phyloP scores from a whole-genome alignment of 2,888 invertebrate species.

The Imbricaverruca yamaguchii region DNA sequence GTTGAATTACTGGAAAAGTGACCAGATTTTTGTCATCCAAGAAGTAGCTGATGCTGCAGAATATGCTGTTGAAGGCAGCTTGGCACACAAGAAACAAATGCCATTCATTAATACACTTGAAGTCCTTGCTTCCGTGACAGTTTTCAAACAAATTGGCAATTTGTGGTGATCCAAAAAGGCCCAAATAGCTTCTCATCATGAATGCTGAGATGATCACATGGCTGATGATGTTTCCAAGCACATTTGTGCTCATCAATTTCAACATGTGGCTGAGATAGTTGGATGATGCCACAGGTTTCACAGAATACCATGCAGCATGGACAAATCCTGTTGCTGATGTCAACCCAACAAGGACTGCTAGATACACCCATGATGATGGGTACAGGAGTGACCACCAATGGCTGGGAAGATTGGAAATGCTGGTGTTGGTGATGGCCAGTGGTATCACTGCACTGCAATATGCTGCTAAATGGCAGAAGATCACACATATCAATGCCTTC shows the following conservation, averaged over 20 bases:
- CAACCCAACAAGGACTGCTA: background rate
- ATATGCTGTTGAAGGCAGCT: background rate
- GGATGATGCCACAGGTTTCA: background rate
- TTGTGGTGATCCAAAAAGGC: background rate
- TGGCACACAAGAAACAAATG: slow-evolving; percentile 3
- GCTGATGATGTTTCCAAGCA: background rate
- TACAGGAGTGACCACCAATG: background rate
- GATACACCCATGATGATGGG: background rate
- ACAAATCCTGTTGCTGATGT: background rate
- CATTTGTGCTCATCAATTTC: background rate
- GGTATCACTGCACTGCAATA: background rate
- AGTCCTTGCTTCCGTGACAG: background rate
- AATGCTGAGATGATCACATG: background rate
- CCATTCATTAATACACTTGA: background rate
- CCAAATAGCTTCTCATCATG: background rate
- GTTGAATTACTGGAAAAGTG: background rate
- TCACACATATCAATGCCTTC: background rate
- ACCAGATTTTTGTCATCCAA: background rate
- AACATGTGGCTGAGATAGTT: background rate
- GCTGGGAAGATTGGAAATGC: background rate
- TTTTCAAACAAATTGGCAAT: background rate
- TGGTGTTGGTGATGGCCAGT: background rate
- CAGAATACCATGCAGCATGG: slow-evolving; percentile 3
- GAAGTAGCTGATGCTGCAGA: background rate
- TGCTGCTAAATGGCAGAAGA: background rate